Conservation (phyloP, 1,140 invertebrate genomes). For the Steinernema feltiae region DNA sequence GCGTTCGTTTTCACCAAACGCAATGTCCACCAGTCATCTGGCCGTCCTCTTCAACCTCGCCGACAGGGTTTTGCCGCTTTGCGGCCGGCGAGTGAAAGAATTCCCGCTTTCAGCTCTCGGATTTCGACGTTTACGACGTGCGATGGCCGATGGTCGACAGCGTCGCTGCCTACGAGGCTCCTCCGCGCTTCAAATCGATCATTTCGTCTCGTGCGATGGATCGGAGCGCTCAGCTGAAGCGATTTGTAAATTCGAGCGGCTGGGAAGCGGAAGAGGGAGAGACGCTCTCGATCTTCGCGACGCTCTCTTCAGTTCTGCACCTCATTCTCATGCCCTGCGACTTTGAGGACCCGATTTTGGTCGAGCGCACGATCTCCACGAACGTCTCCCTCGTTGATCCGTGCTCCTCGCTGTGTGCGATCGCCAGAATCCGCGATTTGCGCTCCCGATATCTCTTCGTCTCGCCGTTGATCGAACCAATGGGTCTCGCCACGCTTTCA, state of each 20-base stretch:
- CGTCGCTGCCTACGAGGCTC: neutral
- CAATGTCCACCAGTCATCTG: neutral
- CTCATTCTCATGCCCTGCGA: neutral
- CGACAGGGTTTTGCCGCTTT: neutral
- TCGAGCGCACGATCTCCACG: neutral
- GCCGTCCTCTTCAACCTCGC: neutral
- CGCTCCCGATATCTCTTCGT: neutral
- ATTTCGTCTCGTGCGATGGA: neutral
- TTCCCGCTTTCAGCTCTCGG: neutral
- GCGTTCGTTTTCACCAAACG: neutral
- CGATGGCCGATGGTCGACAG: neutral
- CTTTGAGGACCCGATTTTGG: neutral
- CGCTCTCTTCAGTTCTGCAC: neutral
- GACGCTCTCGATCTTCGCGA: neutral
- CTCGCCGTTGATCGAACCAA: neutral
- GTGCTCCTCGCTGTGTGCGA: neutral
- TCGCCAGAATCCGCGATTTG: neutral
- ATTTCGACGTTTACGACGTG: neutral
- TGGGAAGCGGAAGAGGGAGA: neutral
- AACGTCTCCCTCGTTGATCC: neutral
- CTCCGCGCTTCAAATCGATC: neutral
- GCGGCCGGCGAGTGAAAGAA: neutral
- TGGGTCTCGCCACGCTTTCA: neutral
- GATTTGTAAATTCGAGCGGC: neutral
- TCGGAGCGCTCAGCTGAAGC: neutral